Evolutionary conservation across 1,140 invertebrate species (phyloP).

Genomic region (Pogonus chalceus): DNA sequence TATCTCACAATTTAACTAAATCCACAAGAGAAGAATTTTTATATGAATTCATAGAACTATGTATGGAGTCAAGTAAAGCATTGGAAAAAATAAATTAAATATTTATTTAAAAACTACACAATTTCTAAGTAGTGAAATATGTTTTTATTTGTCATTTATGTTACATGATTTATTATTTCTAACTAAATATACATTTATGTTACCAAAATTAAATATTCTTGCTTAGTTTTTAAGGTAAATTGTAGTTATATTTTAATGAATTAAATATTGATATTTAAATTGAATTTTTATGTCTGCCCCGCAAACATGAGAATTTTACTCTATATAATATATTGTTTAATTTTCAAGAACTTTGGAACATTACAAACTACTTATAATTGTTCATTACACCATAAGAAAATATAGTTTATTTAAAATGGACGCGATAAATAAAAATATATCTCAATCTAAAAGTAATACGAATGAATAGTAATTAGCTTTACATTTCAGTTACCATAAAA

Average conservation of each 20-base stretch:
- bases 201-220: neutral
- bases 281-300: neutral
- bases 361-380: constrained; percentile 1
- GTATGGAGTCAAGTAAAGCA: neutral
- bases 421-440: constrained; percentile 7
- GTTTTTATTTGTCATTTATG: neutral
- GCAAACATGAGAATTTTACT: neutral
- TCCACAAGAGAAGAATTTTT: neutral
- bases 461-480: neutral
- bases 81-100: neutral
- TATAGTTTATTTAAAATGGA: constrained; percentile 5
- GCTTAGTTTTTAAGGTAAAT: neutral
- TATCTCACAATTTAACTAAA: neutral
- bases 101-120: neutral
- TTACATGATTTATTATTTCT: neutral
- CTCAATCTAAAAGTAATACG: neutral
- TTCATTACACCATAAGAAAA: constrained; percentile 3
- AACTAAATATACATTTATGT: neutral
- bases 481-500: neutral
- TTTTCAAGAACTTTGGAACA: neutral
- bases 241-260: neutral
- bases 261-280: neutral
- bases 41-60: neutral
- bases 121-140: neutral
- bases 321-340: neutral